These are phyloP conservation scores for Rhadina sibilatrix DNA, from an alignment of 2,113 vertebrate genomes.

Conservation along the genomic window DNA sequence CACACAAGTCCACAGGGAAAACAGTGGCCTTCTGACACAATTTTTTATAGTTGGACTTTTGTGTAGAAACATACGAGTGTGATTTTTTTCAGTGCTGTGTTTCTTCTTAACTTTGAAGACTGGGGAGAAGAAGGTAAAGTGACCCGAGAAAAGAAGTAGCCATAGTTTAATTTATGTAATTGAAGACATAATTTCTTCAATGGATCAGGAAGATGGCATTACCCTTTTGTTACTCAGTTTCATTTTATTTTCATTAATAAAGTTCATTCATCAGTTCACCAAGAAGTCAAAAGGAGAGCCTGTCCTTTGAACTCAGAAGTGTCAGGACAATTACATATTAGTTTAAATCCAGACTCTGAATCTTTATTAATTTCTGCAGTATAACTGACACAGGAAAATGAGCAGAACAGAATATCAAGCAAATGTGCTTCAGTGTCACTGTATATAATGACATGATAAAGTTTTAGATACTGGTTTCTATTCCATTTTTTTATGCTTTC, in stretches of 20 bases:
- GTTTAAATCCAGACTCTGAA: not conserved
- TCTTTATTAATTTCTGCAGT: conserved; percentile 43
- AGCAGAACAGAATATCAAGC: not conserved
- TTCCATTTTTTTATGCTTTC: not conserved
- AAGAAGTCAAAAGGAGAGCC: not conserved
- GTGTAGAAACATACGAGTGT: not conserved
- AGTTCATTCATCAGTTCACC: conserved; percentile 5
- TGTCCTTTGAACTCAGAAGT: conserved; percentile 26
- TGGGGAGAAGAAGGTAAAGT: not conserved
- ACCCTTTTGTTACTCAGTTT: not conserved
- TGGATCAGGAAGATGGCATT: not conserved
- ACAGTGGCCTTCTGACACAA: not conserved
- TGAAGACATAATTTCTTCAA: conserved; percentile 13
- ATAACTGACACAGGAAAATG: not conserved
- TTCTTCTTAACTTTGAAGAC: not conserved
- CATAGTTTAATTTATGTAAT: not conserved
- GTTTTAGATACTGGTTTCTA: not conserved
- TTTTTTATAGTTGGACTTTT: not conserved
- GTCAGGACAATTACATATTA: conserved; percentile 6
- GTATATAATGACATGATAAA: not conserved
- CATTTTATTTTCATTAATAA: conserved; percentile 46
- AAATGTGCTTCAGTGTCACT: not conserved
- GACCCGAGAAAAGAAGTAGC: not conserved
- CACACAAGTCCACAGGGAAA: not conserved
- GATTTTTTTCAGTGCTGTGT: not conserved